Evolutionary conservation across 2,797 vertebrate species (phyloP).

Genomic region (Intellagama lesueurii): DNA sequence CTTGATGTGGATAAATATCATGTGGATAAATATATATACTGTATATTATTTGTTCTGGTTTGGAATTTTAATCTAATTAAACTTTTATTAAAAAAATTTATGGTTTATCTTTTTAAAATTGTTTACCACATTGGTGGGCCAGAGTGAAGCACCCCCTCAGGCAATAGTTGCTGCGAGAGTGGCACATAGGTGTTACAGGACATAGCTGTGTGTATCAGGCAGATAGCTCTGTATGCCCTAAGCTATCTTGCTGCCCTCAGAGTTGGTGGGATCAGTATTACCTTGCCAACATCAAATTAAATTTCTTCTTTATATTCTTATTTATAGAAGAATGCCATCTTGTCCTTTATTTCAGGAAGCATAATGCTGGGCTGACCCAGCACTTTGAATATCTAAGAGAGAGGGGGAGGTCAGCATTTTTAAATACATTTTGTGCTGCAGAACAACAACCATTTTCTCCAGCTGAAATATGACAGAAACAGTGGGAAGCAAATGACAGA

Average conservation of each 20-base stretch:
- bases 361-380: background rate
- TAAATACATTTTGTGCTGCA: background rate
- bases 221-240: background rate
- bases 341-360: background rate
- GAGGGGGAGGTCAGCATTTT: background rate
- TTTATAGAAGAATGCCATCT: background rate
- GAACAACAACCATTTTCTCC: background rate
- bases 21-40: no score
- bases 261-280: background rate
- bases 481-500: conserved; percentile 21
- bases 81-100: no score
- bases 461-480: conserved; percentile 15
- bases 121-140: background rate
- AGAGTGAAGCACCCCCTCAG: background rate
- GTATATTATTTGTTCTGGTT: background rate
- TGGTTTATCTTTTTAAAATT: no score
- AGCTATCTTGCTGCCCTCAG: background rate
- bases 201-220: background rate
- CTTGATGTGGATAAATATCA: no score
- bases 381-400: conserved; percentile 3
- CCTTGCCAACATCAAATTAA: background rate
- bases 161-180: background rate
- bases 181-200: background rate
- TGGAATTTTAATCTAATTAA: background rate
- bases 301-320: background rate